Evolutionary conservation across 2,888 invertebrate species (phyloP), one percentile per base, ranked within the genome.

Genomic region (Perizoma affinitatum): DNA sequence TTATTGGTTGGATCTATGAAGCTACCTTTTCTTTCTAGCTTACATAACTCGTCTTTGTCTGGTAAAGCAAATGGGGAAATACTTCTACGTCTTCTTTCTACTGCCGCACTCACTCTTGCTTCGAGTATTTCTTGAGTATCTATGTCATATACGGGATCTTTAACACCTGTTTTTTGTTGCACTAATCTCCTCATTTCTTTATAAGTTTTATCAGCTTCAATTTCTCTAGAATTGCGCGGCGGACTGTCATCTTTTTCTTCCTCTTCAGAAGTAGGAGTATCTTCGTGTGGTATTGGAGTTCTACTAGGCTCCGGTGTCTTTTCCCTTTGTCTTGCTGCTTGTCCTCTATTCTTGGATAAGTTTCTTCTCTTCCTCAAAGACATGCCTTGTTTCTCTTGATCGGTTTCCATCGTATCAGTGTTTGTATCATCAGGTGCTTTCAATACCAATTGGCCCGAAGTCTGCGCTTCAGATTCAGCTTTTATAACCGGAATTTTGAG

Each of bases 261-360:
- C 65, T 93, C 93, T 48, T 94, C 92, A 10, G 93, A 91, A 41
- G 95, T 95, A 6, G 95, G 94, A 50, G 94, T 94, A 62, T 95
- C 95, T 68, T 95, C 94, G 55, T 90, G 90, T 35, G 91, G 91
- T 34, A 93, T 80, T 35, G 87, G 87, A 58, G 87, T 85, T 73
- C 90, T 83, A 43, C 88, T 83, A 1, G 93, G 92, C 71, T 93
- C 93, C 5, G 93, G 93, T 8, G 93, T 93, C 61, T 93, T 90
- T 72, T 93, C 93, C 70, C 93, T 83, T 58, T 90, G 90, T 60
- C 91, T 84, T 7, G 90, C 80, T 58, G 88, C 87, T 70, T 87
- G 88, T 10, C 88, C 87, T 75, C 93, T 88, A 66, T 93, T 94
- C 74, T 93, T 94, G 0, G 94, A 93, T 45, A 94, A 83, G 67